Conservation (phyloP, 2,797 vertebrate species). For the Pangasius krempfi region DNA sequence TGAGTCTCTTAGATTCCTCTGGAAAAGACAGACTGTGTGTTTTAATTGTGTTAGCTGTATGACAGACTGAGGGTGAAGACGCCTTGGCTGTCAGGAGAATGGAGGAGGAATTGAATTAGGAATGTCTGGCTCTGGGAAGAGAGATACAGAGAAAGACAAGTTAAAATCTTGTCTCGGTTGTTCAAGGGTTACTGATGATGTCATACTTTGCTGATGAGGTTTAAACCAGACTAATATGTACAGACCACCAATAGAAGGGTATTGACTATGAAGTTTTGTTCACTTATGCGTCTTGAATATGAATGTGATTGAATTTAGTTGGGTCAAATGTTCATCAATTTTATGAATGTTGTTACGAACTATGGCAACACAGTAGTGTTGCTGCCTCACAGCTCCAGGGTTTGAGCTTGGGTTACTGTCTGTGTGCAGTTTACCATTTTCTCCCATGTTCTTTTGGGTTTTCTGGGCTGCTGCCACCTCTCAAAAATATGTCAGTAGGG, state of each 20-base stretch:
- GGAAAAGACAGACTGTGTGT: slow-evolving; percentile 43
- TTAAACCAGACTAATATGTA: background rate
- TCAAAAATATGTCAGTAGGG: background rate
- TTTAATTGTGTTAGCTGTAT: slow-evolving; percentile 60
- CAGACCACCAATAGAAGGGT: background rate
- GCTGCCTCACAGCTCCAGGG: background rate
- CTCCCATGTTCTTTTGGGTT: background rate
- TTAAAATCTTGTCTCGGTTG: background rate
- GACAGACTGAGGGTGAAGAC: slow-evolving; percentile 51
- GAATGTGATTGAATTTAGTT: background rate
- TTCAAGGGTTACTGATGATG: slow-evolving; percentile 30
- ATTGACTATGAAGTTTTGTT: background rate
- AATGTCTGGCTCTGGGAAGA: slow-evolving; percentile 50
- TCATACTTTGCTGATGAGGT: background rate
- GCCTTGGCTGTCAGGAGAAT: slow-evolving; percentile 48
- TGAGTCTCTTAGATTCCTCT: slow-evolving; percentile 34
- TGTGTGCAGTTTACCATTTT: background rate
- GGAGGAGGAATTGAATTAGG: slow-evolving; percentile 51
- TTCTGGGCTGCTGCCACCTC: background rate
- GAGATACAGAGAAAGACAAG: background rate
- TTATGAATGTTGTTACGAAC: background rate
- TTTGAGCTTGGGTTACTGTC: background rate
- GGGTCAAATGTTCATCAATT: background rate
- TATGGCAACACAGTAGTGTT: background rate
- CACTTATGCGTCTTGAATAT: background rate